Conservation (phyloP, 2,797 vertebrate species). For the Rhincodon typus region DNA sequence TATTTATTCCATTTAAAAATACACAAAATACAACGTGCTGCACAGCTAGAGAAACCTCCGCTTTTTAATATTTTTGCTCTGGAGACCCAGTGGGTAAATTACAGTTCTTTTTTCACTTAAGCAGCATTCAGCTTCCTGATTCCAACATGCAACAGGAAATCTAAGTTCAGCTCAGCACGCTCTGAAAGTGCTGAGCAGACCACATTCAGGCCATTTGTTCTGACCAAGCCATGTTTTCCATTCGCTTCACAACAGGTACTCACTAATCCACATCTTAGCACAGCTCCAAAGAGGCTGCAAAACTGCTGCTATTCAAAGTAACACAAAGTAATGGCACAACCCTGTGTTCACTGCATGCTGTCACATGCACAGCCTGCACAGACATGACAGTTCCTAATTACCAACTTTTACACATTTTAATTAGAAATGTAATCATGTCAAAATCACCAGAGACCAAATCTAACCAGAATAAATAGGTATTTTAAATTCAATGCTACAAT, state of each 20-base stretch:
- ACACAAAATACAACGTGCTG: background rate
- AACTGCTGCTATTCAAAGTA: background rate
- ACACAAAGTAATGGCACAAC: background rate
- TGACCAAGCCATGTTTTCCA: background rate
- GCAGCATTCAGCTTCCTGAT: background rate
- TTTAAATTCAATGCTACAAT: background rate
- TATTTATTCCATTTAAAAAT: background rate
- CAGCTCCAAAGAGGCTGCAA: background rate
- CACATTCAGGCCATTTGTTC: background rate
- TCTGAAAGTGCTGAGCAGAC: background rate
- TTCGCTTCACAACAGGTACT: background rate
- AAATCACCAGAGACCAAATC: background rate
- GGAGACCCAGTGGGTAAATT: background rate
- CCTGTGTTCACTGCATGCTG: background rate
- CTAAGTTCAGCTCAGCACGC: background rate
- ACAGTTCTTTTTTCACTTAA: background rate
- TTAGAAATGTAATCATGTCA: background rate
- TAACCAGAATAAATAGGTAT: background rate
- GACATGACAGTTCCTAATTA: background rate
- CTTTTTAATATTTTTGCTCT: background rate
- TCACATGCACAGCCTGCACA: background rate
- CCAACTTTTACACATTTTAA: background rate
- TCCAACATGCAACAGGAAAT: background rate
- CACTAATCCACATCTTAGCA: background rate
- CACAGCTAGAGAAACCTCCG: background rate